phyloP scores from a whole-genome alignment of 1,140 invertebrate genomes.

The Drosophila fuyamai region DNA sequence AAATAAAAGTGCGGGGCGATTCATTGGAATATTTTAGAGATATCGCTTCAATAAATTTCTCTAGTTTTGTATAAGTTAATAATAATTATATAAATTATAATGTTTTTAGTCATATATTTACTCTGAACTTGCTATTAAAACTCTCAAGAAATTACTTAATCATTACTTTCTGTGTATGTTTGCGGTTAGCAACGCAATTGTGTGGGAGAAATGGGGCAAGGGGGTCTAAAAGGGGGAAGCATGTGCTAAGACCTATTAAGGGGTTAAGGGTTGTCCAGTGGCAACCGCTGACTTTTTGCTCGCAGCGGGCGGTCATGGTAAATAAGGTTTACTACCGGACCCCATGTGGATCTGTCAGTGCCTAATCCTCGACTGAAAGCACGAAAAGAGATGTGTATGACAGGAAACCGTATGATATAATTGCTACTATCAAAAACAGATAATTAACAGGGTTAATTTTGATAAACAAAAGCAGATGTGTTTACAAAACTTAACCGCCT shows the following conservation, averaged over 20 bases:
- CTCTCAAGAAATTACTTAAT: neutral
- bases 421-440: constrained; percentile 34
- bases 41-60: too few species aligned
- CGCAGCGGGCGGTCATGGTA: constrained; percentile 28
- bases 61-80: too few species aligned
- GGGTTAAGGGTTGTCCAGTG: constrained; percentile 40
- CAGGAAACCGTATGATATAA: constrained; percentile 29
- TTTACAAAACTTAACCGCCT: too few species aligned
- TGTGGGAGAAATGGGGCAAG: constrained; percentile 1
- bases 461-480: neutral
- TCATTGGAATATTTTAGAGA: too few species aligned
- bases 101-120: too few species aligned
- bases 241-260: constrained; percentile 41
- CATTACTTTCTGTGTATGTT: constrained; percentile 8
- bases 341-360: constrained; percentile 31
- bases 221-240: constrained; percentile 16
- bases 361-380: constrained; percentile 19
- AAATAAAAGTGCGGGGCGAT: too few species aligned
- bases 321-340: constrained; percentile 34
- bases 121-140: too few species aligned
- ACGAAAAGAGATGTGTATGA: constrained; percentile 11
- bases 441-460: constrained; percentile 14
- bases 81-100: too few species aligned
- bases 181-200: constrained; percentile 11
- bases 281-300: constrained; percentile 56